Conservation (phyloP, 2,113 vertebrate species). For the Sander vitreus region DNA sequence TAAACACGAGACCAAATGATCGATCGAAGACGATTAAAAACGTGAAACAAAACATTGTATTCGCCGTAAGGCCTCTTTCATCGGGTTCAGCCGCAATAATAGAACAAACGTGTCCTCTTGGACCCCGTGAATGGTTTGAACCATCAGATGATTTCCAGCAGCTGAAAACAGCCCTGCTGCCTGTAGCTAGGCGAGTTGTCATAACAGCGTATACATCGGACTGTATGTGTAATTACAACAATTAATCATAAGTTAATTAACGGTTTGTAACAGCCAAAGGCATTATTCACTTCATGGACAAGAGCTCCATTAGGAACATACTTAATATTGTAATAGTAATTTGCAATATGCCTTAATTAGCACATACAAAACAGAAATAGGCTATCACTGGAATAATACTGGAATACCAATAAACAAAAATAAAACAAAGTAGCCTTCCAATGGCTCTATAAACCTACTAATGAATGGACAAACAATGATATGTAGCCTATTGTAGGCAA, state of each 20-base stretch:
- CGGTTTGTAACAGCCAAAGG: neutral
- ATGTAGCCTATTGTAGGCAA: no score
- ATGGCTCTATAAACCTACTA: neutral
- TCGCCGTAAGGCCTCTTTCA: rapidly evolving
- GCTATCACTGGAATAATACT: no score
- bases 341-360: neutral
- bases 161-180: constrained; percentile 43
- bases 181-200: neutral
- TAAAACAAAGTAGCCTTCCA: neutral
- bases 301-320: neutral
- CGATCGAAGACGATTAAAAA: rapidly evolving
- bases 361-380: neutral
- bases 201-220: neutral
- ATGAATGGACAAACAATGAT: neutral
- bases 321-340: neutral
- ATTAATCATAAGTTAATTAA: neutral
- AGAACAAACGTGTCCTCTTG: neutral
- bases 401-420: neutral
- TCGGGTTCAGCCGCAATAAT: rapidly evolving
- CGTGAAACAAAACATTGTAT: rapidly evolving
- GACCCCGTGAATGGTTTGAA: constrained; percentile 54
- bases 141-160: constrained; percentile 71
- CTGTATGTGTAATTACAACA: constrained; percentile 21
- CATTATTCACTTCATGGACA: neutral
- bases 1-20: rapidly evolving